Base-by-base conservation (phyloP, 1,140 invertebrate genomes). In the Bradynema listronoti region DNA sequence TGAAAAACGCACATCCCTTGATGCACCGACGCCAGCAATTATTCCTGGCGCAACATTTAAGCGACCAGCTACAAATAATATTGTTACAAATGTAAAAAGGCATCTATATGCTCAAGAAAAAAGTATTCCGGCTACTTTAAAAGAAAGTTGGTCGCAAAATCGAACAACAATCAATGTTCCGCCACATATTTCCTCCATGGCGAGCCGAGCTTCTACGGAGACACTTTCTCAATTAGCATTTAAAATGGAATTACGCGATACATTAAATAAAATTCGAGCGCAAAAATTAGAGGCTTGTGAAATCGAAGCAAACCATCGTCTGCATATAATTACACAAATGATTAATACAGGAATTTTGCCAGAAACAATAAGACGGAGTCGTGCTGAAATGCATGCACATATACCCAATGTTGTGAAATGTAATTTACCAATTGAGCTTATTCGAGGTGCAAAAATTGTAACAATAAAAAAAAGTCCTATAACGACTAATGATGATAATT, bases 241-340 rank as follows among this genome's bases (percentile, higher is more conserved):
- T 56, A 78, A 78, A 55, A 68, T 78, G 42, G 73, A 76, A 41
- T 55, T 76, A 36, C 60, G 71, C 39, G 66, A 76, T 56, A 61
- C 56, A 7, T 43, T 76, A 22, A 52, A 22, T 24, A 32, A 54
- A n/a, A 43, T n/a, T n/a, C n/a, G 75, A 39, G 61, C 61, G 41
- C 42, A 63, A 34, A 53, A 22, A 7, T 47, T 71, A 7, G 75
- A 76, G 45, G 63, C 69, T n/a, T 60, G 56, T 60, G 73, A 76
- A 42, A 76, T 76, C 45, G 73, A 76, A 58, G 73, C 73, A 6
- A 76, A 77, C 45, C 75, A 76, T 29, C 54, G 73, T 16, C 65
- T 72, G 46, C 78, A 78, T 47, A 52, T 62, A 1, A 70, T 76
- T 45, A 54, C 68, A 19, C 49, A 56, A 42, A 71, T 74, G 72